These are phyloP conservation scores for Leptobrachium ailaonicum DNA, from an alignment of 2,113 vertebrate genomes.

Conservation along the genomic window DNA sequence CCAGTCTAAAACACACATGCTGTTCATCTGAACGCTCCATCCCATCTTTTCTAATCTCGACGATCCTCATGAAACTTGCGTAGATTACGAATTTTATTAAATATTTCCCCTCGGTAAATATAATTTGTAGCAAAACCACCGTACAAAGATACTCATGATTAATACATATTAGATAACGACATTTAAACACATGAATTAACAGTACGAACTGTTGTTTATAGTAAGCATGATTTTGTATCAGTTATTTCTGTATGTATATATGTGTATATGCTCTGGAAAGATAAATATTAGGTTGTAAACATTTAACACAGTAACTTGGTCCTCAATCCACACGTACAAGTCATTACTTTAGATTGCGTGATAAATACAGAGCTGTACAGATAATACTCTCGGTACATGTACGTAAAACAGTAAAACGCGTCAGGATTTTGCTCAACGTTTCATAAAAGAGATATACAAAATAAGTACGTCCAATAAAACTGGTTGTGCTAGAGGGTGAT, in stretches of 20 bases:
- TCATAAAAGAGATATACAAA: constrained; percentile 10
- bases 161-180: background rate
- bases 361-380: background rate
- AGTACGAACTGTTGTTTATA: background rate
- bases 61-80: background rate
- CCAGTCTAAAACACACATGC: background rate
- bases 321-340: constrained; percentile 12
- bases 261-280: constrained; percentile 21
- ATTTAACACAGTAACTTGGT: constrained; percentile 68
- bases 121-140: background rate
- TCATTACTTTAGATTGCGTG: constrained; percentile 11
- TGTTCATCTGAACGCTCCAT: constrained; percentile 19
- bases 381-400: background rate
- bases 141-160: background rate
- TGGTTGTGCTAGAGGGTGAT: background rate
- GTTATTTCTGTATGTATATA: background rate
- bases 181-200: background rate
- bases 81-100: background rate
- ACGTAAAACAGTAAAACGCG: constrained; percentile 15
- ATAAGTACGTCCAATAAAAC: background rate
- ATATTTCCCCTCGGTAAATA: background rate
- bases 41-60: too few species aligned
- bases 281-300: constrained; percentile 56
- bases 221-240: background rate
- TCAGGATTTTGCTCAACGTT: constrained; percentile 2